Conservation (phyloP, 1,140 invertebrate genomes). For the Colletes gigas region DNA sequence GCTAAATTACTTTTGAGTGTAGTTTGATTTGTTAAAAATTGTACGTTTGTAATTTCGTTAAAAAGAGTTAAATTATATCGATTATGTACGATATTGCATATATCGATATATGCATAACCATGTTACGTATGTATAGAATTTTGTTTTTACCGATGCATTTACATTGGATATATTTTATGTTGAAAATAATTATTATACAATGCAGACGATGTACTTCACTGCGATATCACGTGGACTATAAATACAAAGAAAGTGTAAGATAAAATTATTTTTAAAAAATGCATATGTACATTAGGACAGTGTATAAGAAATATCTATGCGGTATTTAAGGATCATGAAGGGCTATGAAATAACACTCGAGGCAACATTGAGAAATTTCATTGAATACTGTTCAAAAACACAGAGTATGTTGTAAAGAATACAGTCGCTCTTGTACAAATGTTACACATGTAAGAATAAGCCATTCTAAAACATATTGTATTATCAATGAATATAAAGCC, state of each 20-base stretch:
- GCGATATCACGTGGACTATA: background rate
- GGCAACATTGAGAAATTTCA: slow-evolving; percentile 52
- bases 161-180: background rate
- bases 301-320: background rate
- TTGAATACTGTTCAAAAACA: slow-evolving; percentile 67
- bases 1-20: background rate
- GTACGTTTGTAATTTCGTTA: background rate
- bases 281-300: background rate
- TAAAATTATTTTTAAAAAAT: slow-evolving; percentile 13
- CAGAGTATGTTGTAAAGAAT: slow-evolving; percentile 63
- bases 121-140: slow-evolving; percentile 17
- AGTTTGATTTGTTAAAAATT: slow-evolving; percentile 1
- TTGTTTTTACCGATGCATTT: slow-evolving; percentile 10
- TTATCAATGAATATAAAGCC: slow-evolving; percentile 71
- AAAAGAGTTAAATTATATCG: background rate
- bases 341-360: slow-evolving; percentile 41
- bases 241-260: background rate
- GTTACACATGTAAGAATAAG: slow-evolving; percentile 63
- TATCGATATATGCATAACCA: background rate
- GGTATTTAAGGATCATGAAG: background rate
- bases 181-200: slow-evolving; percentile 10
- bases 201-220: slow-evolving; percentile 5
- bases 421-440: slow-evolving; percentile 65
- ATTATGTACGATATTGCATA: background rate
- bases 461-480: slow-evolving; percentile 69